A percentile compares a stretch with the other conserved stretches of the same genome.
Conservation (phyloP, 2,113 vertebrate genomes). For the Ictalurus punctatus region DNA sequence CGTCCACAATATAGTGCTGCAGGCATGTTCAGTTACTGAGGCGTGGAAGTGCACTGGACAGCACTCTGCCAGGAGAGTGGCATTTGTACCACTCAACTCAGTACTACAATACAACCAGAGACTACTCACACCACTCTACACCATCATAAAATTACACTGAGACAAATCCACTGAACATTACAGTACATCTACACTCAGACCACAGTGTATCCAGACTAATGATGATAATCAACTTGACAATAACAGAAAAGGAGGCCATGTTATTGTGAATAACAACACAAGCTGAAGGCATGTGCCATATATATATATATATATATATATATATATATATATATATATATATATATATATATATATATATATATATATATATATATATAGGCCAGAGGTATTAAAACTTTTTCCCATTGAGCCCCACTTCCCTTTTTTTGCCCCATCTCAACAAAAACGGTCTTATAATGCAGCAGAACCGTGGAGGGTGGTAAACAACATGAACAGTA, state of each 20-base stretch:
- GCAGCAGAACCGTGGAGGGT: too few relatives aligned
- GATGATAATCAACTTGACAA: not conserved
- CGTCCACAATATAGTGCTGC: slow-evolving; percentile 62
- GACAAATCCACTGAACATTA: not conserved
- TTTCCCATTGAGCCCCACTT: not conserved
- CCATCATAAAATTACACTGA: not conserved
- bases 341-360: not conserved
- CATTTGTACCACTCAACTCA: slow-evolving; percentile 47
- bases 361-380: not conserved
- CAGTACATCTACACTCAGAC: slow-evolving; percentile 40
- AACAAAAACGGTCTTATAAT: not conserved
- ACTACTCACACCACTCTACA: not conserved
- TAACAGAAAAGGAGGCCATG: not conserved
- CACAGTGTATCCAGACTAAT: not conserved
- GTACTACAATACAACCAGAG: slow-evolving; percentile 12
- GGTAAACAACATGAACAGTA: not conserved
- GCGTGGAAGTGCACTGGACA: slow-evolving; percentile 68
- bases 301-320: not conserved
- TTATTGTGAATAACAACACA: not conserved
- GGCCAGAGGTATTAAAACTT: not conserved
- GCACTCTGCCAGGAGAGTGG: slow-evolving; percentile 50
- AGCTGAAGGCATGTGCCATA: not conserved
- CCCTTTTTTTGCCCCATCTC: not conserved
- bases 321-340: not conserved
- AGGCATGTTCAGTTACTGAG: slow-evolving; percentile 66